Percentiles rank a stretch among this genome's conserved stretches.
phyloP scores from a whole-genome alignment of 2,888 invertebrate species.

The Melinopterus prodromus region DNA sequence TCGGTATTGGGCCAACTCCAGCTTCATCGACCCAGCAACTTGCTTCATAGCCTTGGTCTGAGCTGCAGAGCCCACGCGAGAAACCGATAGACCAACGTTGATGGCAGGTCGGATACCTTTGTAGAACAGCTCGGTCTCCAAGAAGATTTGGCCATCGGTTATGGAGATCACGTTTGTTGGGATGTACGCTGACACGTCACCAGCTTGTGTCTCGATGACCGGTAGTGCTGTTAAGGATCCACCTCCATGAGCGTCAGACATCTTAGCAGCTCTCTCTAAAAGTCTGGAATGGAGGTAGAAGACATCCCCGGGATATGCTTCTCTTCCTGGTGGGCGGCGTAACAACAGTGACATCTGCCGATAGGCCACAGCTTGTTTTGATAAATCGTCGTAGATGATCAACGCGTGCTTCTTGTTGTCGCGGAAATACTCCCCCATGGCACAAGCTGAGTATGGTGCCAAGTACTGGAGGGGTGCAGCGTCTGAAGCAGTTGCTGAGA shows the following conservation, averaged over 20 bases:
- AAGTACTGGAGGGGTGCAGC: slow-evolving; percentile 71
- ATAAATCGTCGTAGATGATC: slow-evolving; percentile 97
- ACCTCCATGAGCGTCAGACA: slow-evolving; percentile 88
- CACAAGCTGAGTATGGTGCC: slow-evolving; percentile 70
- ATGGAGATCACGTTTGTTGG: slow-evolving; percentile 98
- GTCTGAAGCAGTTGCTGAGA: slow-evolving; percentile 69
- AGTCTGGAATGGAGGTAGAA: slow-evolving; percentile 98
- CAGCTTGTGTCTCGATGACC: slow-evolving; percentile 96
- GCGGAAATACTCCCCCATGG: slow-evolving; percentile 64
- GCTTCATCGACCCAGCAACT: slow-evolving; percentile 98
- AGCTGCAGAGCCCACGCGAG: slow-evolving; percentile 96
- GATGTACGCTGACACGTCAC: slow-evolving; percentile 98
- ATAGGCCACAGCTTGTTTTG: slow-evolving; percentile 97
- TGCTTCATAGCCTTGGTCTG: slow-evolving; percentile 98
- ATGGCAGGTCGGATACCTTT: slow-evolving; percentile 98
- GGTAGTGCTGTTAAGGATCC: slow-evolving; percentile 95
- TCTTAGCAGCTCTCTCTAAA: slow-evolving; percentile 95
- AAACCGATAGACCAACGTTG: slow-evolving; percentile 97
- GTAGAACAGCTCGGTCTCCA: slow-evolving; percentile 98
- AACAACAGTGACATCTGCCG: slow-evolving; percentile 97
- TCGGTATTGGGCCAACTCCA: slow-evolving; percentile 97
- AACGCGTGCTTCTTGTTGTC: slow-evolving; percentile 92
- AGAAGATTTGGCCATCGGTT: slow-evolving; percentile 98
- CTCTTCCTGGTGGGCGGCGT: slow-evolving; percentile 97
- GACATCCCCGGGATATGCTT: slow-evolving; percentile 98